Base-by-base conservation (phyloP, 2,113 vertebrate species). In the Etia nguti region DNA sequence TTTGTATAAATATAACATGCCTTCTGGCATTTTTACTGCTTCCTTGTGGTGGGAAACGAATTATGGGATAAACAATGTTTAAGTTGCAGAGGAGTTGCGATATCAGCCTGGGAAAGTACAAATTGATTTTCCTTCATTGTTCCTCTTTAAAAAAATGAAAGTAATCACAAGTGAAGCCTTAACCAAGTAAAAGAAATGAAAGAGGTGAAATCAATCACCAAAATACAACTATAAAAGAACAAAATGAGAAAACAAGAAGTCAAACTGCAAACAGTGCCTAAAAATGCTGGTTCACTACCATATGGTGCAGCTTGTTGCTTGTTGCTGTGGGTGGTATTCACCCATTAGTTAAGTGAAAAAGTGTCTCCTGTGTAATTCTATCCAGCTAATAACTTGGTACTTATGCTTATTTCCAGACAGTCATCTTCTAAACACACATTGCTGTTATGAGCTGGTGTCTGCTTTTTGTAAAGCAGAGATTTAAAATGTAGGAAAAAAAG, bases 241-340 rank as follows among this genome's bases (percentile, higher is more conserved):
- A 80, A 62, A 34, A n/a, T 10, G 34, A 85, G 20, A 77, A 29
- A 48, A 79, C 8, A 62, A 52, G 29, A 80, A 16, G 5, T 57
- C 6, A 80, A 43, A 12, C 15, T 12, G 48, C 43, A 65, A 36
- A 57, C 36, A 54, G 80, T 52, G n/a, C 31, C 86, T 50, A 6
- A 36, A 85, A 82, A 52, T 41, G 38, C 75, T 31, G 82, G n/a
- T 34, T 83, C 5, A 59, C 11, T 8, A 26, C 73, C 87, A 92
- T 90, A 82, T 85, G 80, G 81, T 81, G 43, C 62, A 59, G 43
- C 79, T 79, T 83, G 29, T 88, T 89, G 43, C 79, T 79, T 83
- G 29, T 88, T 89, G 57, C 65, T 70, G 73, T 83, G 36, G 70
- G 83, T 87, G 82, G 80, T 90, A 84, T 87, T 79, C 65, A 55